Evolutionary conservation across 2,797 vertebrate species (phyloP).

Genomic region (Peromyscus attwateri): DNA sequence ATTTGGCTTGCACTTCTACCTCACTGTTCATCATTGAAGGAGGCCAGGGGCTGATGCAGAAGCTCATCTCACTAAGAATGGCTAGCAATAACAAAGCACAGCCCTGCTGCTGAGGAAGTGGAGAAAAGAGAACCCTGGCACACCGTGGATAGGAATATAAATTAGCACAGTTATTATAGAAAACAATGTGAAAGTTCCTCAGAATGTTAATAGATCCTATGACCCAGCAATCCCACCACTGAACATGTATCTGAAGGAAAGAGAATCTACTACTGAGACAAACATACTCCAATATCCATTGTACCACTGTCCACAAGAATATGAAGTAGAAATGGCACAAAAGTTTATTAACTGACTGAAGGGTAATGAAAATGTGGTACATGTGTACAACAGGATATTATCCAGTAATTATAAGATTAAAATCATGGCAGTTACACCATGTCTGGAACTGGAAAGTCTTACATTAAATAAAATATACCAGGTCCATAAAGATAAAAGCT

Average conservation of each 20-base stretch:
- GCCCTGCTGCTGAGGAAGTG: not conserved
- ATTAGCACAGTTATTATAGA: not conserved
- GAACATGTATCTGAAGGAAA: not conserved
- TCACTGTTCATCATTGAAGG: no score
- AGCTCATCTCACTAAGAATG: not conserved
- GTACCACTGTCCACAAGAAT: not conserved
- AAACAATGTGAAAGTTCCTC: not conserved
- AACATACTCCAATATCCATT: not conserved
- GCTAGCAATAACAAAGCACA: not conserved
- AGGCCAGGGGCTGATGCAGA: no score
- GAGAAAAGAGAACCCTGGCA: not conserved
- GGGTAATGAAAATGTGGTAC: not conserved
- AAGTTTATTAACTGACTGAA: not conserved
- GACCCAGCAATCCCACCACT: not conserved
- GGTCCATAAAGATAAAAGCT: not conserved
- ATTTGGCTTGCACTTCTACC: no score
- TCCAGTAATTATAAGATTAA: not conserved
- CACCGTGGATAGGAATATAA: not conserved
- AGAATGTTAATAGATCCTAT: not conserved
- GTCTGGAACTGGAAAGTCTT: not conserved
- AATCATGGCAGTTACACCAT: not conserved
- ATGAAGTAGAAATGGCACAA: not conserved
- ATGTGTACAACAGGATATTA: not conserved
- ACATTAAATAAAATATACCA: not conserved
- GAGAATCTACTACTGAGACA: not conserved